These are phyloP conservation scores for Cichlasoma orientale DNA, from an alignment of 2,797 vertebrate species.

Conservation along the genomic window DNA sequence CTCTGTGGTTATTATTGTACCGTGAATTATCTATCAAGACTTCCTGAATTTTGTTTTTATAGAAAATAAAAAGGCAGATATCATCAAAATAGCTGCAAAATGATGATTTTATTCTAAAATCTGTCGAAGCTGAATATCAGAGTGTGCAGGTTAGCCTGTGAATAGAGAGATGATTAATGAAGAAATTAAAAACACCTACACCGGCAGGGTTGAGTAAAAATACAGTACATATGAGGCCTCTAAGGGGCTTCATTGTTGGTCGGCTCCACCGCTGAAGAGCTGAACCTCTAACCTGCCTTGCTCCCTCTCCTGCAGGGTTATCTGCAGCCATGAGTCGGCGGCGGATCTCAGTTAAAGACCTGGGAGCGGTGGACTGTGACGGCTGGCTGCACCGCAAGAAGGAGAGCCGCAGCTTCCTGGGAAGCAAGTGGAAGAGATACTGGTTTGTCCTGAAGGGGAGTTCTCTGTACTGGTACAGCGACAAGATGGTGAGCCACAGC, in stretches of 20 bases:
- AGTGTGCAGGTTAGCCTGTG: neutral
- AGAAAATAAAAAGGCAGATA: neutral
- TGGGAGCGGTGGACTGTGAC: constrained; percentile 85
- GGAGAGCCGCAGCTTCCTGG: constrained; percentile 85
- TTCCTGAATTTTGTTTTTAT: neutral
- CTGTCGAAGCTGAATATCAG: neutral
- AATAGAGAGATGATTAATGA: neutral
- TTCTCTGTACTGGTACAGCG: constrained; percentile 88
- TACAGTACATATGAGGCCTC: neutral
- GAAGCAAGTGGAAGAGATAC: constrained; percentile 90
- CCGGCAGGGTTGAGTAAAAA: neutral
- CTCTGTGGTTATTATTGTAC: neutral
- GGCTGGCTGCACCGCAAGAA: constrained; percentile 92
- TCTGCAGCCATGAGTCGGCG: constrained; percentile 47
- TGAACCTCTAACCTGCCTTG: neutral
- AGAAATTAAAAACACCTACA: neutral
- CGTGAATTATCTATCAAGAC: neutral
- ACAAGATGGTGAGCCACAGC: constrained; percentile 73
- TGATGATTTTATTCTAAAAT: neutral
- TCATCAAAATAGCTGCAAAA: neutral
- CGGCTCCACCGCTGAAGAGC: neutral
- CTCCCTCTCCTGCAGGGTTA: neutral
- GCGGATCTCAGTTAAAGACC: constrained; percentile 85
- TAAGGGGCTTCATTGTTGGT: neutral
- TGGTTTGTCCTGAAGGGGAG: constrained; percentile 90